Conservation (phyloP, 2,113 vertebrate species). For the Andinoacara biseriatus region DNA sequence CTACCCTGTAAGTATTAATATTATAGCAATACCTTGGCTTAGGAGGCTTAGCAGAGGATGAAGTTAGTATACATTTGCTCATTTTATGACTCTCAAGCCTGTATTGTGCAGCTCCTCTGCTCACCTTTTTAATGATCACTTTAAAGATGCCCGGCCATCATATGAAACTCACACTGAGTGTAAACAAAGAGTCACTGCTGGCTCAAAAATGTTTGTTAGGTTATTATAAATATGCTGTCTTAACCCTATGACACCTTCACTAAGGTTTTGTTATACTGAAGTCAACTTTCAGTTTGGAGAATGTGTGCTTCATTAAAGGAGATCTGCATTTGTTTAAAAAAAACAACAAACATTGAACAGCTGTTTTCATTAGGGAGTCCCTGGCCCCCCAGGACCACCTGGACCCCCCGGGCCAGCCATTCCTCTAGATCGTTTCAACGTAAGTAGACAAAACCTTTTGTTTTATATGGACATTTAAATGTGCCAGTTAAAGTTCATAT, state of each 20-base stretch:
- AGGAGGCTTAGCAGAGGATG: neutral
- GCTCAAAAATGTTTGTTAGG: neutral
- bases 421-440: constrained; percentile 69
- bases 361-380: constrained; percentile 75
- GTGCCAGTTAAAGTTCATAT: neutral
- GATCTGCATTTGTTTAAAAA: neutral
- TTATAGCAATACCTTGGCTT: neutral
- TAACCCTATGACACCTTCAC: neutral
- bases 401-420: constrained; percentile 64
- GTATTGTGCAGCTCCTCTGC: neutral
- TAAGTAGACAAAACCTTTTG: constrained; percentile 49
- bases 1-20: constrained; percentile 80
- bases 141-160: neutral
- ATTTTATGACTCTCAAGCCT: neutral
- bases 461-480: neutral
- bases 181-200: neutral
- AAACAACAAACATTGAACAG: neutral
- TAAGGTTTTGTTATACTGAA: neutral
- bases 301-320: neutral
- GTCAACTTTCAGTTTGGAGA: neutral
- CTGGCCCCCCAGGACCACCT: constrained; percentile 80
- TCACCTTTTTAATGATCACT: too few relatives aligned
- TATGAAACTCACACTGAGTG: neutral
- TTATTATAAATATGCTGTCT: neutral
- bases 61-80: neutral